Percentiles rank a stretch among this genome's conserved stretches.
Conservation (phyloP, 2,113 vertebrate species). For the Naja naja region DNA sequence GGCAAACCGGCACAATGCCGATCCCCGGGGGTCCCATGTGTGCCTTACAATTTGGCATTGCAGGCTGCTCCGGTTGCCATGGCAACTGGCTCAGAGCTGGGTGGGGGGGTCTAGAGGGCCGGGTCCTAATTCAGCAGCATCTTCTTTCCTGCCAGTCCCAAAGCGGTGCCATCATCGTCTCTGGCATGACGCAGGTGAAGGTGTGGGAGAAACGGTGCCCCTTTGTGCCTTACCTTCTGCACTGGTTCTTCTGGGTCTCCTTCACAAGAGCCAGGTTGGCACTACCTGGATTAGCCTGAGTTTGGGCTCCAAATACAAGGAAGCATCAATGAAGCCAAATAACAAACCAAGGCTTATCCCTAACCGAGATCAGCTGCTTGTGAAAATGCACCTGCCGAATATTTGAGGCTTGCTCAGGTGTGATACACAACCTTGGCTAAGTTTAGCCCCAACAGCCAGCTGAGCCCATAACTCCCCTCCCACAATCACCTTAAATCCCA, state of each 20-base stretch:
- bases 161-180: neutral
- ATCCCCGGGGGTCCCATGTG: neutral
- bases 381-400: neutral
- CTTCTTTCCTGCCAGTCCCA: neutral
- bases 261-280: neutral
- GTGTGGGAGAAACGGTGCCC: too few species aligned
- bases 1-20: neutral
- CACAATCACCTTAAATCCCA: neutral
- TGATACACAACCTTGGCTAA: neutral
- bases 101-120: neutral
- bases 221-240: neutral
- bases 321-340: neutral
- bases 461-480: neutral
- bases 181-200: neutral
- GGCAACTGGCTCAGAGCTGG: neutral
- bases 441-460: neutral
- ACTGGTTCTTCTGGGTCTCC: neutral
- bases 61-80: neutral
- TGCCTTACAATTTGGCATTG: neutral
- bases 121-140: neutral
- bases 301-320: neutral
- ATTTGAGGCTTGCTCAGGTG: neutral
- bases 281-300: neutral
- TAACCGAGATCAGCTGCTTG: neutral
- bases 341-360: neutral